Percentiles rank a stretch among this genome's conserved stretches.
Evolutionary conservation across 2,797 vertebrate species (phyloP).

Genomic region (Pampus argenteus): DNA sequence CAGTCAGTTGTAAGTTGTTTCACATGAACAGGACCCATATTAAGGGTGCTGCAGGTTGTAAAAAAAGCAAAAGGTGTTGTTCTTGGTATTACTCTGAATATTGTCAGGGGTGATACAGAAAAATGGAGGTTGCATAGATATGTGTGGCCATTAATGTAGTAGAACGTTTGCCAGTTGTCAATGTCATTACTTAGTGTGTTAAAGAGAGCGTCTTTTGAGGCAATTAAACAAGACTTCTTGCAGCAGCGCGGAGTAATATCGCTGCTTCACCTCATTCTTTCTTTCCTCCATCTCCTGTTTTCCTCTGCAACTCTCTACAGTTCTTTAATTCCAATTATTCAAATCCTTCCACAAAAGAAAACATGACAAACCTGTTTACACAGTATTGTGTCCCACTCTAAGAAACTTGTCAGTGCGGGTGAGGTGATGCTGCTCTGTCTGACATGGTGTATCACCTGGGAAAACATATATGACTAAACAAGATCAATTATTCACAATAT

Average conservation of each 20-base stretch:
- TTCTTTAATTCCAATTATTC: conserved; percentile 29
- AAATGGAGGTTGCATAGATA: too few species aligned
- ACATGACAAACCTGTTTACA: conserved; percentile 21
- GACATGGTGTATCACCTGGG: conserved; percentile 48
- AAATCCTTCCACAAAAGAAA: conserved; percentile 19
- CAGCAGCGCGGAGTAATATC: conserved; percentile 1
- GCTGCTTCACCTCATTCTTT: background rate
- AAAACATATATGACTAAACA: conserved; percentile 49
- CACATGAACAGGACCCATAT: too few species aligned
- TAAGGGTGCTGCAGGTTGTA: too few species aligned
- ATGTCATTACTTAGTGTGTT: too few species aligned
- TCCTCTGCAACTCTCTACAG: background rate
- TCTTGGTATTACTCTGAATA: too few species aligned
- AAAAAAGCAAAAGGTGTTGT: too few species aligned
- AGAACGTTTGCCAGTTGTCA: too few species aligned
- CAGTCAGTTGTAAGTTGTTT: too few species aligned
- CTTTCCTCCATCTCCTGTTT: background rate
- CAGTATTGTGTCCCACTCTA: background rate
- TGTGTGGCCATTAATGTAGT: too few species aligned
- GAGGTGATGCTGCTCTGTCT: conserved; percentile 28
- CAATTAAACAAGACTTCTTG: background rate
- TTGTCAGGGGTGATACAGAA: too few species aligned
- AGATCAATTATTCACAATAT: conserved; percentile 64
- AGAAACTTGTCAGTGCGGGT: conserved; percentile 28
- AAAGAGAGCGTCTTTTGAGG: background rate